Conservation (phyloP, 2,797 vertebrate species). For the Coreius guichenoti region DNA sequence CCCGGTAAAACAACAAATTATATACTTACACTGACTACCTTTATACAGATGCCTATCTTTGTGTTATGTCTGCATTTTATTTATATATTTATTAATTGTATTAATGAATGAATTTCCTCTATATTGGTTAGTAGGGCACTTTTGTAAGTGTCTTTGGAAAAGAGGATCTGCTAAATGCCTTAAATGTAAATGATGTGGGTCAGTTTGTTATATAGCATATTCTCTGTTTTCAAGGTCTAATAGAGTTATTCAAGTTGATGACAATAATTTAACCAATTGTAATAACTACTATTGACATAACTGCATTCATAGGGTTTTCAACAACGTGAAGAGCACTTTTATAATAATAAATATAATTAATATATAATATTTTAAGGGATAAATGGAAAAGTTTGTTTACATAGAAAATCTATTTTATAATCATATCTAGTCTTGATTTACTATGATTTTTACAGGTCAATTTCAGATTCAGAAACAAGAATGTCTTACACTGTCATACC, state of each 20-base stretch:
- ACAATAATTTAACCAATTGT: not conserved
- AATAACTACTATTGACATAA: not conserved
- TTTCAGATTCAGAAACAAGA: not conserved
- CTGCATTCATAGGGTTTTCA: not conserved
- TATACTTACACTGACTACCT: not conserved
- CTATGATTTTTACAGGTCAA: not conserved
- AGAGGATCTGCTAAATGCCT: not conserved
- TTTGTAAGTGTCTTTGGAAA: not conserved
- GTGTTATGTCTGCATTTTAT: not conserved
- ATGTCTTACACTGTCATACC: not conserved
- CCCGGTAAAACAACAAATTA: not conserved
- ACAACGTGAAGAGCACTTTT: not conserved
- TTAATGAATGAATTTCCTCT: not conserved
- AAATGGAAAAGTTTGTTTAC: not conserved
- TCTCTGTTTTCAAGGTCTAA: not conserved
- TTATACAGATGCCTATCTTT: not conserved
- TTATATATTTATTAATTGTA: not conserved
- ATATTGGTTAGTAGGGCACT: not conserved
- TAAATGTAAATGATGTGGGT: not conserved
- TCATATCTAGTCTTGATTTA: not conserved
- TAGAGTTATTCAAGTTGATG: not conserved
- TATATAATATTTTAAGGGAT: not conserved
- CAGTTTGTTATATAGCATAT: not conserved
- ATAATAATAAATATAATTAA: not conserved
- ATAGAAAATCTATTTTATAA: not conserved